Base-by-base conservation (phyloP, 1,140 invertebrate species). In the Penaeus japonicus region DNA sequence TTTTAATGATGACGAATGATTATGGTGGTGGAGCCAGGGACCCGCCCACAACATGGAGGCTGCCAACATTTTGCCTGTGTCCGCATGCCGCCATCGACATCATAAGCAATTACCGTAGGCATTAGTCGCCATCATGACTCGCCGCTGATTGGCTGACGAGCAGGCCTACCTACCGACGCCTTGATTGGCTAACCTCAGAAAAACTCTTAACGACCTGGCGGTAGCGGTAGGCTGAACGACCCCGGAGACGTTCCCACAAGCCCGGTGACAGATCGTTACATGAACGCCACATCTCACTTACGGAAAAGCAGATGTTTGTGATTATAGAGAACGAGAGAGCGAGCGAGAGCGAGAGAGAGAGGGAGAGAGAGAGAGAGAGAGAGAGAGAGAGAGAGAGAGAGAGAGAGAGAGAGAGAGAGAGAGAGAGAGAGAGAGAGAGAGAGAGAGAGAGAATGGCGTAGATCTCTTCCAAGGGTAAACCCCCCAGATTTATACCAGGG, bases 201-300 rank as follows among this genome's bases (percentile, higher is more conserved):
- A 87, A 65, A 39, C 53, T 77, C 53, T 54, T 80, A 47, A 47
- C 47, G 47, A 47, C 47, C 47, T 7, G 1, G 47, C 5, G 5
- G 47, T 47, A 47, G 32, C 70, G 85, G 81, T 81, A 70, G 85
- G 77, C 35, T 10, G 54, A n/a, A 55, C 54, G 78, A 87, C 47
- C 85, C 62, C 27, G 62, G 24, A 24, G 35, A 80, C 57, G 77
- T 62, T 65, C 85, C 35, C 77, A 78, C 73, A 80, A 87, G 32
- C 20, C 4, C 20, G 85, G 81, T 55, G 85, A 87, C 79, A 86
- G 79, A 79, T 86, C 85, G 7, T 2, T 39, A 86, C 85, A 77
- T 81, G 27, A 53, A 65, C 57, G 55, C 81, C 80, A 87, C 85
- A 81, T 87, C 85, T 87, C 85, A 87, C 85, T 87, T 87, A 87